Conservation (phyloP, 53 echinoderm and acorn worm species). For the Glandiceps talaboti region DNA sequence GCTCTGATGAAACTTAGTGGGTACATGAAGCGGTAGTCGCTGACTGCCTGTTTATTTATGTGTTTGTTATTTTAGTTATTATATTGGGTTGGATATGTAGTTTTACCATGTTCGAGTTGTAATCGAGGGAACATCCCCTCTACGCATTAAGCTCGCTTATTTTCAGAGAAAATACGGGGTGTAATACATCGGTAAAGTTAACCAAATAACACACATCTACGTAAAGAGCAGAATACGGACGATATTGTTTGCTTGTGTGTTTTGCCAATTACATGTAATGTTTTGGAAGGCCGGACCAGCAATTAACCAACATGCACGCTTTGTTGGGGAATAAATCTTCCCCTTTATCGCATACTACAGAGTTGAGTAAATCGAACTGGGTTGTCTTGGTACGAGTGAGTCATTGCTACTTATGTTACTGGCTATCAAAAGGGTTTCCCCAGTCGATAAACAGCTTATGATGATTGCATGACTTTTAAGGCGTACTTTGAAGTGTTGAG, state of each 20-base stretch:
- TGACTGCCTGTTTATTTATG: conserved; percentile 79
- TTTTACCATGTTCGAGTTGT: conserved; percentile 1
- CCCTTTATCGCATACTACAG: too few relatives aligned
- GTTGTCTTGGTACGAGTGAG: too few relatives aligned
- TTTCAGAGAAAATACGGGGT: background rate
- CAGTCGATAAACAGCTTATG: too few relatives aligned
- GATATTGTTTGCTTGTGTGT: background rate
- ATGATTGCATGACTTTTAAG: too few relatives aligned
- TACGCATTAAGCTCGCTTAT: conserved; percentile 8
- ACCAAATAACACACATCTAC: background rate
- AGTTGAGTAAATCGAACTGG: too few relatives aligned
- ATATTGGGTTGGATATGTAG: conserved; percentile 28
- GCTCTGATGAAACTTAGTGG: background rate
- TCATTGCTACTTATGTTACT: too few relatives aligned
- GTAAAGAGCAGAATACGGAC: too few relatives aligned
- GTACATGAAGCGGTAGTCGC: background rate
- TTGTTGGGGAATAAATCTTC: background rate
- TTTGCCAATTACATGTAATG: background rate
- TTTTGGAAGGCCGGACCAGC: background rate
- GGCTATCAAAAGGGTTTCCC: background rate
- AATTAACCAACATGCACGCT: background rate
- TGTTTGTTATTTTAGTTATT: conserved; percentile 94
- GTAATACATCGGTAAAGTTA: background rate
- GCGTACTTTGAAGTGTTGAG: too few relatives aligned
- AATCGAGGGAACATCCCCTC: conserved; percentile 7